Base-by-base conservation (phyloP, 64 coral and sea anemone species). In the Cladopsammia gracilis region DNA sequence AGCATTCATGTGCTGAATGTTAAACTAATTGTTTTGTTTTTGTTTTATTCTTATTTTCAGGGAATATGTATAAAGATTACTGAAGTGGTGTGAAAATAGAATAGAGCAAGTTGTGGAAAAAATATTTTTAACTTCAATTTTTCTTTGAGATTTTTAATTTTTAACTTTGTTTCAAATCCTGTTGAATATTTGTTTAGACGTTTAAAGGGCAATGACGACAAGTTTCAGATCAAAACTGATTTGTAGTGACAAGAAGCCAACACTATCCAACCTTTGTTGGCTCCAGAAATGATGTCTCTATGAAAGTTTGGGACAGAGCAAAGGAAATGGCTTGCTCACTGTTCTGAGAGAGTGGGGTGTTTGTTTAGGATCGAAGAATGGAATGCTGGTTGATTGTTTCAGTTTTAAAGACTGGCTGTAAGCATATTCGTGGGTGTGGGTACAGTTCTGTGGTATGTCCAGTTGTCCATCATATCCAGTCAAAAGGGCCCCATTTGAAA, bases 31-130 rank as follows among this genome's bases (percentile, higher is more conserved):
- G 0, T 16, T 22, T 20, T 22, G 0, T 16, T 22, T 84, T n/a
- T 15, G 46, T 67, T 61, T 26, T 83, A 64, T 15, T 64, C 34
- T 22, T 67, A 66, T 84, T 77, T 84, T 68, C 61, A 84, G 80
- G 44, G 80, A 84, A 13, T 84, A 84, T 68, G 80, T 84, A 23
- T 84, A 84, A 23, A 67, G 80, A 19, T 45, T 11, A 47, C 58
- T 20, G 1, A 15, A 64, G n/a, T 15, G 62, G 77, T 18, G 47
- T 80, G 15, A 61, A 19, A 26, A 25, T 19, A 16, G 16, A 61
- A 15, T 16, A 44, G 16, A 26, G 7, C 72, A 75, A 75, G 72
- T 56, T 56, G 53, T 56, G 53, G 12, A 56, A 56, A 56, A 56
- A 12, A 10, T 56, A 56, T 56, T 56, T 56, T 56, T 5, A 12